Base-by-base conservation (phyloP, 2,888 invertebrate genomes). In the Ctena decussata region DNA sequence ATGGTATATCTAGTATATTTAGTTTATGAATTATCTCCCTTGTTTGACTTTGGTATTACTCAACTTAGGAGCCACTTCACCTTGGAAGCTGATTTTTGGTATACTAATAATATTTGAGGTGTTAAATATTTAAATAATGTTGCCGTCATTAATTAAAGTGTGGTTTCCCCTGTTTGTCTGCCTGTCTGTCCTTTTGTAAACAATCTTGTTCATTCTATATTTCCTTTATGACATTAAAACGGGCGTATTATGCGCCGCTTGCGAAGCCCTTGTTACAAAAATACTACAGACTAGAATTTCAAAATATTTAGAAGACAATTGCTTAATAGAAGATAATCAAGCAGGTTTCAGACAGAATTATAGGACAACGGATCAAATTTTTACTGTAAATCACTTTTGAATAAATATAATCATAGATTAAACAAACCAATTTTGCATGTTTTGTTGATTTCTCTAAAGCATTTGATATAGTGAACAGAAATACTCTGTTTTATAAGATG, bases 371-470 rank as follows among this genome's bases (percentile, higher is more conserved):
- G 53, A 53, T 24, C 53, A 53, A 53, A 53, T 53, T 12, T 53
- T n/a, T 21, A 53, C 21, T 8, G 12, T 53, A 53, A 53, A 53
- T 12, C 53, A 53, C 24, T 53, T 12, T 24, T 53, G 5, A 53
- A 53, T 21, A 53, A 53, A 24, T 53, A 53, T 53, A n/a, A n/a
- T n/a, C 53, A 53, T 21, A 53, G 21, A 53, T 21, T 53, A 15
- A 53, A 53, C 5, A 53, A 53, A 53, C 53, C 53, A 53, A 72
- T 27, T 72, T 37, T 79, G 60, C 72, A 18, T 79, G 72, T n/a
- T 72, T 73, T 69, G 46, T 77, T 32, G 77, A 77, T 46, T 77
- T 77, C 60, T 69, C 60, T n/a, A 77, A 77, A 30, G 73, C 73
- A 11, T 79, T 79, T 73, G 78, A 78, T 69, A 46, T 24, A 18